Evolutionary conservation across 2,113 vertebrate species (phyloP).

Genomic region (Oophaga pumilio): DNA sequence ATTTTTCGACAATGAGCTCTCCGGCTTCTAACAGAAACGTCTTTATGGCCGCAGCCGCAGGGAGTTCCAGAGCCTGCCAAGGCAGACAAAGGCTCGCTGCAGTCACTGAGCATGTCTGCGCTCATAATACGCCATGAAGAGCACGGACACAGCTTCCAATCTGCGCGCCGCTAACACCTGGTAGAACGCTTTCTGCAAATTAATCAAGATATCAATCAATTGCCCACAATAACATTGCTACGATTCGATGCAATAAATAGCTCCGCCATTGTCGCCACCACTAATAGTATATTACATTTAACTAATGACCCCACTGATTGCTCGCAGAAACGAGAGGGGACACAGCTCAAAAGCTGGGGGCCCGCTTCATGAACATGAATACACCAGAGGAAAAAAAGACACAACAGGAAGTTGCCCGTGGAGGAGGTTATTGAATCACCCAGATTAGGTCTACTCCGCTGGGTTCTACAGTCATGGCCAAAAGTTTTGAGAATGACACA

Average conservation of each 20-base stretch:
- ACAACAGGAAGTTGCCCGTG: neutral
- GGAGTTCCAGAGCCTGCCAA: conserved; percentile 89
- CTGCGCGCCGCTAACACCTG: conserved; percentile 79
- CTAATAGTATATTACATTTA: conserved; percentile 35
- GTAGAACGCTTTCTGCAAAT: conserved; percentile 75
- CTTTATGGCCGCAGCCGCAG: conserved; percentile 90
- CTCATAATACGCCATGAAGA: conserved; percentile 79
- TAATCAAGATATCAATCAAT: conserved; percentile 90
- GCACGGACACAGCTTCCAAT: conserved; percentile 79
- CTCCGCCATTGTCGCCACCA: neutral
- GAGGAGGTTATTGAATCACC: neutral
- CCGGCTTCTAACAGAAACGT: conserved; percentile 90
- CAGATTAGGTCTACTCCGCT: neutral
- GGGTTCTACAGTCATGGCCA: too few relatives aligned
- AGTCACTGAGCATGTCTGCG: conserved; percentile 80
- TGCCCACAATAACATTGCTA: conserved; percentile 62
- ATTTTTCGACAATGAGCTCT: conserved; percentile 93
- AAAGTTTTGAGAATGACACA: too few relatives aligned
- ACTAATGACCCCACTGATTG: conserved; percentile 18
- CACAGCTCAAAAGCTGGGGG: neutral
- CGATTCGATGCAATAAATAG: neutral
- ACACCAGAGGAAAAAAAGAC: neutral
- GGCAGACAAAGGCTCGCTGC: conserved; percentile 89
- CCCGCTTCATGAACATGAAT: neutral
- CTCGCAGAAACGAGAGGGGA: neutral